phyloP scores from a whole-genome alignment of 2,888 invertebrate species.

The Andrena dorsata region DNA sequence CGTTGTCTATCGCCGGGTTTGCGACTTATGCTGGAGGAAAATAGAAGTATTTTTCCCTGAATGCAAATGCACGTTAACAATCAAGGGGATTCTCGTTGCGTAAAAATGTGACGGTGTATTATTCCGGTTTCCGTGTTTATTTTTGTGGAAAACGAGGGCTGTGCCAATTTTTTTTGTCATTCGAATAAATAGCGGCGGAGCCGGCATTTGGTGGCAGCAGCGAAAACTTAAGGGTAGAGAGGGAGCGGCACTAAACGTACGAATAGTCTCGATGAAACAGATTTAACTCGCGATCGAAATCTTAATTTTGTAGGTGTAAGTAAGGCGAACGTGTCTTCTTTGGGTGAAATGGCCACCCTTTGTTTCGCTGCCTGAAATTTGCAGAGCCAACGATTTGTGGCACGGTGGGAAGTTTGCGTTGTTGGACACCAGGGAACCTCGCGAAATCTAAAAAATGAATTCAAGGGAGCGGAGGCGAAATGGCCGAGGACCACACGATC shows the following conservation, averaged over 20 bases:
- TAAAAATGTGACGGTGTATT: slow-evolving; percentile 26
- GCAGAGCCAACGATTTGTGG: slow-evolving; percentile 48
- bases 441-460: slow-evolving; percentile 67
- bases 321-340: background rate
- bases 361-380: slow-evolving; percentile 32
- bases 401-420: slow-evolving; percentile 20
- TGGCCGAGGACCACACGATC: slow-evolving; percentile 28
- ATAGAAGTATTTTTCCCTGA: slow-evolving; percentile 7
- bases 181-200: background rate
- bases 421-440: slow-evolving; percentile 26
- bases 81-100: slow-evolving; percentile 12
- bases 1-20: slow-evolving; percentile 7
- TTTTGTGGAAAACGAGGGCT: slow-evolving; percentile 24
- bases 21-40: slow-evolving; percentile 4
- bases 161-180: background rate
- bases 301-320: too few relatives aligned
- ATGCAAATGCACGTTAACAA: slow-evolving; percentile 26
- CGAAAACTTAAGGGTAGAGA: background rate
- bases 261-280: background rate
- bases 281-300: too few relatives aligned
- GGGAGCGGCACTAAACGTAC: background rate
- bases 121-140: slow-evolving; percentile 7
- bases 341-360: background rate
- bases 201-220: background rate
- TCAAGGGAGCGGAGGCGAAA: slow-evolving; percentile 29